Evolutionary conservation across 2,888 invertebrate species (phyloP), one percentile per base, ranked within the genome.

Genomic region (Synergus gifuensis): DNA sequence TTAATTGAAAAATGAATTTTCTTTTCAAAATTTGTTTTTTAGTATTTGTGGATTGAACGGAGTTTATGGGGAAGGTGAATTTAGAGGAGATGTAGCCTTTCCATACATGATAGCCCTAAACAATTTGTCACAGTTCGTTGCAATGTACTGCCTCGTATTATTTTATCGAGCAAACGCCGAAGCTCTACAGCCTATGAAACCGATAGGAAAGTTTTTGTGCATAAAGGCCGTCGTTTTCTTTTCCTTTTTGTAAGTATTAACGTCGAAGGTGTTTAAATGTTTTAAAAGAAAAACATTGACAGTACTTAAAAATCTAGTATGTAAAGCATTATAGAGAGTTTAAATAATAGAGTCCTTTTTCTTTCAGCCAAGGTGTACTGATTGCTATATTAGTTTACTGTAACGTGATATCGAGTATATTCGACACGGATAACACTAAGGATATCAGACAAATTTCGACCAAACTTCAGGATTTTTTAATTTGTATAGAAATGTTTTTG

Each of bases 221-320:
- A 98, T 99, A 87, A 99, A 99, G 93, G 98, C 98, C 85, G 98
- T 99, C 78, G 98, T 99, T 40, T 99, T 99, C 94, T 98, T 98
- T 92, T 98, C 98, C 69, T 99, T 99, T 93, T 98, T 98, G 98
- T 98, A 95, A 96, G 97, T 95, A 66, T 64, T 76, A 22, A 5
- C 9, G 0, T 60, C 4, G 2, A 62, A 76, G 14, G 22, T 36
- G 28, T 18, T 7, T 18, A 7, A 76, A 54, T 73, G 8, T 42
- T 46, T n/a, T 28, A 49, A 77, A 14, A 4, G 18, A n/a, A 73
- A 7, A 60, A 69, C n/a, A 16, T 14, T 54, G 44, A 44, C 3
- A 44, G 44, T 44, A 11, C 11, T 44, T 44, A 44, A 44, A 44
- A 44, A 44, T 9, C 36, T 9, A 44, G 11, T 11, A 3, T 11